Evolutionary conservation across 1,140 invertebrate genomes (phyloP).

Genomic region (Neodiprion pinetum): DNA sequence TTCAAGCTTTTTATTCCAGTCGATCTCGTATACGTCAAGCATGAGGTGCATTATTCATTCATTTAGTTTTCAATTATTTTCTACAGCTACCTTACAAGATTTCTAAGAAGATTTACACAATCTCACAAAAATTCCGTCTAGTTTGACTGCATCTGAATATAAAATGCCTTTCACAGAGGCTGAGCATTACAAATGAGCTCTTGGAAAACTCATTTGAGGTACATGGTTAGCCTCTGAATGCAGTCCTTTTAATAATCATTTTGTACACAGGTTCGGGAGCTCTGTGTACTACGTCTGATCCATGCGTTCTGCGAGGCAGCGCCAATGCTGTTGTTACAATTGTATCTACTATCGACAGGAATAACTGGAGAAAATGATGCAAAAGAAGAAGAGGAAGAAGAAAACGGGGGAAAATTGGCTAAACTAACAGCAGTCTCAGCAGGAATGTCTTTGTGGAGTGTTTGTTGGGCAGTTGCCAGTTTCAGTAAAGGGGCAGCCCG

Average conservation of each 20-base stretch:
- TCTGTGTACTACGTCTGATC: conserved; percentile 81
- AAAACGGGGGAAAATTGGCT: conserved; percentile 63
- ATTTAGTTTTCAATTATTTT: too few relatives aligned
- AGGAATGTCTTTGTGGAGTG: conserved; percentile 80
- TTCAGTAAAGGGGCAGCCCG: conserved; percentile 86
- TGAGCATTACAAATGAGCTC: too few relatives aligned
- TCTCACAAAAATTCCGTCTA: too few relatives aligned
- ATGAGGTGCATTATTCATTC: conserved; percentile 69
- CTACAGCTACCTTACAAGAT: too few relatives aligned
- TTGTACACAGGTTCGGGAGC: conserved; percentile 62
- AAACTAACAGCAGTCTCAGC: conserved; percentile 85
- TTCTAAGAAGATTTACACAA: too few relatives aligned
- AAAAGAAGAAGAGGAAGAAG: conserved; percentile 33
- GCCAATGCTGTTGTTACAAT: conserved; percentile 84
- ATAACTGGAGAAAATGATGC: conserved; percentile 32
- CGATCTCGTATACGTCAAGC: conserved; percentile 82
- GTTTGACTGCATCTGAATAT: too few relatives aligned
- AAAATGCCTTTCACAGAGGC: too few relatives aligned
- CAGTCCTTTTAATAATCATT: too few relatives aligned
- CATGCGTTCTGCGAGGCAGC: conserved; percentile 89
- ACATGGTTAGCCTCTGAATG: too few relatives aligned
- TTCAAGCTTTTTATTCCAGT: conserved; percentile 87
- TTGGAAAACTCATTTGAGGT: too few relatives aligned
- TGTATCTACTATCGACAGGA: conserved; percentile 75
- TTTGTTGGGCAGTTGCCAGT: conserved; percentile 90